Conservation (phyloP, 2,888 invertebrate genomes). For the Trichopria drosophilae region DNA sequence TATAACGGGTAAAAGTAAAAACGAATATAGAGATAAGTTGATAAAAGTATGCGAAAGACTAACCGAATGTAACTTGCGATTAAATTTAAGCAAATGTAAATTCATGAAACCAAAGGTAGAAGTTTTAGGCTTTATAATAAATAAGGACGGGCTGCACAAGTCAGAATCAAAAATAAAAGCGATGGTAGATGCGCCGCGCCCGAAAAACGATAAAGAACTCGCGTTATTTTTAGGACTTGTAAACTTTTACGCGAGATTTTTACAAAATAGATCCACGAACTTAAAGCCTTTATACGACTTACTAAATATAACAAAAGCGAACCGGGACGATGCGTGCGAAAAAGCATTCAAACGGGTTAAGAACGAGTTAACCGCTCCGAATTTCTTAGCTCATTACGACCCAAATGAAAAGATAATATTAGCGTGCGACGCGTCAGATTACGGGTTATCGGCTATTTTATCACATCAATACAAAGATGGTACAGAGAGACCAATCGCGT, state of each 20-base stretch:
- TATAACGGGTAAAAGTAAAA: conserved; percentile 25
- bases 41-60: conserved; percentile 32
- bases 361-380: too few species aligned
- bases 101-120: conserved; percentile 37
- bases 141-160: conserved; percentile 37
- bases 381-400: too few species aligned
- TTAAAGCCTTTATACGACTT: too few species aligned
- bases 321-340: too few species aligned
- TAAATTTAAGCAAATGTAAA: conserved; percentile 37
- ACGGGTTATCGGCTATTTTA: too few species aligned
- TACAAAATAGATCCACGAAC: too few species aligned
- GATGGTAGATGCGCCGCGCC: conserved; percentile 33
- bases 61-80: conserved; percentile 31
- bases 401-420: too few species aligned
- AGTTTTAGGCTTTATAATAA: conserved; percentile 38
- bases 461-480: too few species aligned
- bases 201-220: conserved; percentile 33
- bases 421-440: too few species aligned
- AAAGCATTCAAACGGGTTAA: too few species aligned
- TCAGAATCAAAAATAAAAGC: conserved; percentile 31
- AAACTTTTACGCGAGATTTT: conserved; percentile 49
- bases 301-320: too few species aligned
- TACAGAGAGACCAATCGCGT: conserved; percentile 29
- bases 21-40: conserved; percentile 30
- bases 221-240: conserved; percentile 40